phyloP scores from a whole-genome alignment of 1,140 invertebrate species.

The Oryzaephilus surinamensis region DNA sequence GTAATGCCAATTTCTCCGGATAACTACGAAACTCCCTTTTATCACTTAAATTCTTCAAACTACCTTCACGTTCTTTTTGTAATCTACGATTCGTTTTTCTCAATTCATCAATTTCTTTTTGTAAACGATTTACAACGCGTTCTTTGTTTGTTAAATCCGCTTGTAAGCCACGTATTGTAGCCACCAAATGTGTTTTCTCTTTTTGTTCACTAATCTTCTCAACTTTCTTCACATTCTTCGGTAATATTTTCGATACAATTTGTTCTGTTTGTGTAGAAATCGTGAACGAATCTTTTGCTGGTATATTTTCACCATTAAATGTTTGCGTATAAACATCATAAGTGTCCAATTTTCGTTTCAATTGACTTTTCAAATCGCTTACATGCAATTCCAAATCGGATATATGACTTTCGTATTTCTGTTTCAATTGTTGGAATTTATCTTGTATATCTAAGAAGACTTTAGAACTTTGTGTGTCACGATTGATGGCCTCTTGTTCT shows the following conservation, averaged over 20 bases:
- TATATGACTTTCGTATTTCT: constrained; percentile 63
- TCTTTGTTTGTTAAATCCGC: constrained; percentile 61
- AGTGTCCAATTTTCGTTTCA: constrained; percentile 26
- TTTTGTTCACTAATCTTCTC: constrained; percentile 34
- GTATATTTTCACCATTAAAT: constrained; percentile 19
- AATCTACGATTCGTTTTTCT: constrained; percentile 61
- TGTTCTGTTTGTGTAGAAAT: constrained; percentile 21
- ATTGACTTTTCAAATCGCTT: constrained; percentile 30
- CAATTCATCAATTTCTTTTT: constrained; percentile 60
- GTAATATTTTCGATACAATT: constrained; percentile 4
- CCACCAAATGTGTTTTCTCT: constrained; percentile 63
- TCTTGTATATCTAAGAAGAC: constrained; percentile 59
- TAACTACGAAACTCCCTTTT: constrained; percentile 31
- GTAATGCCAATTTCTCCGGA: constrained; percentile 28
- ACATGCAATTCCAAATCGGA: constrained; percentile 58
- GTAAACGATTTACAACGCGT: constrained; percentile 54
- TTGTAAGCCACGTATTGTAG: constrained; percentile 66
- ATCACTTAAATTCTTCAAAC: constrained; percentile 33
- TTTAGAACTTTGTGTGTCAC: constrained; percentile 56
- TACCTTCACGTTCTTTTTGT: constrained; percentile 62
- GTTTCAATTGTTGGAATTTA: constrained; percentile 62
- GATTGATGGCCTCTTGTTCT: constrained; percentile 54
- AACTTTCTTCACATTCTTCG: constrained; percentile 8
- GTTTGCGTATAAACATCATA: constrained; percentile 35
- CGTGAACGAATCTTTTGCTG: constrained; percentile 26